phyloP scores from a whole-genome alignment of 1,140 invertebrate genomes.

The Lepidostoma basale region DNA sequence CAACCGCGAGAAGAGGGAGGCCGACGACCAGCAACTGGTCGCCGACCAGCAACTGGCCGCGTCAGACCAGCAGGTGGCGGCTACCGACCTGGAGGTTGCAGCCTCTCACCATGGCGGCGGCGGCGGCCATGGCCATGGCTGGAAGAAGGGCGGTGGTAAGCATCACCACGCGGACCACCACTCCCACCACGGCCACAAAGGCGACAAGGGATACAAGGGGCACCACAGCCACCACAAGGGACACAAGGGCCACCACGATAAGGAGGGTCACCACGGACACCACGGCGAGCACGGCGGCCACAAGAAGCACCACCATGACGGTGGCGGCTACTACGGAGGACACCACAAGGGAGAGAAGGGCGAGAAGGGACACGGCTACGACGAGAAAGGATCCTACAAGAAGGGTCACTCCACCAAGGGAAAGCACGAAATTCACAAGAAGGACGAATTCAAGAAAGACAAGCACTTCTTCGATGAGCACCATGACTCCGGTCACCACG shows the following conservation, averaged over 20 bases:
- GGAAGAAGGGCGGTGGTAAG: slow-evolving; percentile 41
- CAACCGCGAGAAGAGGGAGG: slow-evolving; percentile 33
- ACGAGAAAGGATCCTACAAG: slow-evolving; percentile 69
- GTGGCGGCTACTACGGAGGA: slow-evolving; percentile 69
- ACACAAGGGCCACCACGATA: slow-evolving; percentile 72
- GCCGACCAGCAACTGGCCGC: no score
- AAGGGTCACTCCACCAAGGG: slow-evolving; percentile 80
- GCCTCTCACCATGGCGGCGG: neutral
- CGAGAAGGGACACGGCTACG: slow-evolving; percentile 69
- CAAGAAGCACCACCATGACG: slow-evolving; percentile 74
- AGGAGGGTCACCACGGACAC: slow-evolving; percentile 71
- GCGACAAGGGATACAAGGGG: slow-evolving; percentile 66
- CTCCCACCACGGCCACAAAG: slow-evolving; percentile 61
- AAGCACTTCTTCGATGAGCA: slow-evolving; percentile 75
- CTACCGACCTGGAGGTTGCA: neutral
- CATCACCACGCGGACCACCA: slow-evolving; percentile 62
- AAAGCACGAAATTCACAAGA: slow-evolving; percentile 76
- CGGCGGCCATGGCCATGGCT: slow-evolving; percentile 19
- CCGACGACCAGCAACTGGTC: slow-evolving; percentile 3
- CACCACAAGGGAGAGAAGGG: slow-evolving; percentile 77
- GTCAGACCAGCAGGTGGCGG: slow-evolving; percentile 4
- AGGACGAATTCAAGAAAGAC: slow-evolving; percentile 63
- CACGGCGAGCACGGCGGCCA: slow-evolving; percentile 74
- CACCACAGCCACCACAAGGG: slow-evolving; percentile 65
- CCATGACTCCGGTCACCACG: slow-evolving; percentile 74